Base-by-base conservation (phyloP, 2,797 vertebrate species). In the Oreonectes daqikongensis region DNA sequence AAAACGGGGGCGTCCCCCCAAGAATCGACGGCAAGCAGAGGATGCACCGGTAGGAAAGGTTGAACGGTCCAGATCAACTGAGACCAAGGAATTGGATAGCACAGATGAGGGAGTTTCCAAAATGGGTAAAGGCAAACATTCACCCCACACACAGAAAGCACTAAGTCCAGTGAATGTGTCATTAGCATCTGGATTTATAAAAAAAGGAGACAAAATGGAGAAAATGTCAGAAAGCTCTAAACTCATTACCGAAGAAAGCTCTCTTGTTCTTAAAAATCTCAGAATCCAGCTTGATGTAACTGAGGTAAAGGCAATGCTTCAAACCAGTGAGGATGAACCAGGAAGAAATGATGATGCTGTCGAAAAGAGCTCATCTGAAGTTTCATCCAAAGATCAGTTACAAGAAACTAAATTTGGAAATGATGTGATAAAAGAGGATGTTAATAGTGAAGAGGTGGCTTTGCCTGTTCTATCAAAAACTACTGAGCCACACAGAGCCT, bases 1-100 rank as follows among this genome's bases (percentile, higher is more conserved):
- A 0, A 93, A 94, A 81, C 88, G 97, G 42, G 98, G 98, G 2
- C 92, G 98, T 38, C 98, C 97, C 69, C 97, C 96, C 0, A 99
- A 99, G 84, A 94, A 95, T 40, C 95, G 95, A 1, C 94, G 89
- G 79, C 93, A 89, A 0, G 90, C 91, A 18, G 96, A 97, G 0
- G 96, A 97, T 0, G 88, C 83, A 59, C 91, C 91, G 71, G 83
- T 90, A 0, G 83, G 90, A 40, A 97, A 96, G 85, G 75, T 86
- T 0, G 95, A 97, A 46, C 89, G 89, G 0, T 77, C 85, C 1
- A 95, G 95, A 85, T 53, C 79, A n/a, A 85, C 83, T 0, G 95
- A 96, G 40, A 85, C 52, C 0, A 96, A 97, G 35, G 96, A 98
- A 64, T 67, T 87, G 0, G 97, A 99, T 81, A 84, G 75, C 2